Percentiles rank a stretch among this genome's conserved stretches.
Evolutionary conservation across 2,113 vertebrate species (phyloP).

Genomic region (Sinosuthora webbiana): DNA sequence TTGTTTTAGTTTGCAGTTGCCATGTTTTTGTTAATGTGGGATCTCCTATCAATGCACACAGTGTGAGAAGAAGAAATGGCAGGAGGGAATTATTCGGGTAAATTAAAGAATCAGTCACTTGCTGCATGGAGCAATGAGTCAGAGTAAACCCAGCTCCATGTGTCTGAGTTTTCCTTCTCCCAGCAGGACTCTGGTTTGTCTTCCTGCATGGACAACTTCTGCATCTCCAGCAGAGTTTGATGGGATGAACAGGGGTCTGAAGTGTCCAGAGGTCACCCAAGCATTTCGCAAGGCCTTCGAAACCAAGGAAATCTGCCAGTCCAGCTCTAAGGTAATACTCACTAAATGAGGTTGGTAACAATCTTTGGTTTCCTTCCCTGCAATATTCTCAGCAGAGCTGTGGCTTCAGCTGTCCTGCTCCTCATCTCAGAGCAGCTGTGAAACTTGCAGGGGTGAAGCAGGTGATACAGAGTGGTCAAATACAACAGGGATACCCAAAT

Average conservation of each 20-base stretch:
- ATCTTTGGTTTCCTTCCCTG: neutral
- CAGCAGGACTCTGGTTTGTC: neutral
- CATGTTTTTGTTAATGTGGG: neutral
- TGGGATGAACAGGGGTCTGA: neutral
- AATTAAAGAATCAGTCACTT: neutral
- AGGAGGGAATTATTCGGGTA: neutral
- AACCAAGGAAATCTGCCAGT: neutral
- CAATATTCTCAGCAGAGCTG: fast-evolving
- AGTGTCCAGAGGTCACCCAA: neutral
- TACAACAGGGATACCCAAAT: neutral
- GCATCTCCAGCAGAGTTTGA: neutral
- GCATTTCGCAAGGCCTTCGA: neutral
- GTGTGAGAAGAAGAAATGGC: neutral
- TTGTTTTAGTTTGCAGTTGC: neutral
- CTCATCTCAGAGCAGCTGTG: neutral
- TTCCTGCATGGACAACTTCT: neutral
- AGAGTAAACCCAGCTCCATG: neutral
- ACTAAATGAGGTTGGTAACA: neutral
- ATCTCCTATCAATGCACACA: neutral
- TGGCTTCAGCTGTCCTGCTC: neutral
- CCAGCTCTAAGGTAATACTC: neutral
- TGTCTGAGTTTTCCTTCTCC: neutral
- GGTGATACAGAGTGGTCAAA: fast-evolving
- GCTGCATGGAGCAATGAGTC: neutral
- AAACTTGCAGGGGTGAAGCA: neutral